A percentile compares a stretch with the other conserved stretches of the same genome.
phyloP scores from a whole-genome alignment of 2,113 vertebrate genomes.

The Craseonycteris thonglongyai region DNA sequence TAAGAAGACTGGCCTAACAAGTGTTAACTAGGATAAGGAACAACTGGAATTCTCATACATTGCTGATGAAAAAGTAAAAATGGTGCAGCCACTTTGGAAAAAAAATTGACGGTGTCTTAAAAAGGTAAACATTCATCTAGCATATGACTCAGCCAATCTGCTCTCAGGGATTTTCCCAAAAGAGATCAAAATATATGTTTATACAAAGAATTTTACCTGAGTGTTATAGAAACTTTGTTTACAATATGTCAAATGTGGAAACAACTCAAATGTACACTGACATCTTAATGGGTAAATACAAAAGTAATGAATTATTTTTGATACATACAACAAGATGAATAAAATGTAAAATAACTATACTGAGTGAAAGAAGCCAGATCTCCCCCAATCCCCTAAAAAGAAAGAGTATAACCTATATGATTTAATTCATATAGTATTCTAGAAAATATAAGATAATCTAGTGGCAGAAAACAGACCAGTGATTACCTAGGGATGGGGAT shows the following conservation, averaged over 20 bases:
- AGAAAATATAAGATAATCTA: neutral
- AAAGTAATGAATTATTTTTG: neutral
- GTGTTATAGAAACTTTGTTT: neutral
- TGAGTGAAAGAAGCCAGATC: neutral
- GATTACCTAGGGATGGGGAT: neutral
- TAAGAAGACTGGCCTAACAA: neutral
- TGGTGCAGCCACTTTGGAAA: neutral
- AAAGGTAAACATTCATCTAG: neutral
- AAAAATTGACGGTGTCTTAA: neutral
- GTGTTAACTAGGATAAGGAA: neutral
- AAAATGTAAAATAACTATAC: neutral
- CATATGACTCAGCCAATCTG: neutral
- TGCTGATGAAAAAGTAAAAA: neutral
- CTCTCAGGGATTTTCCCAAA: neutral
- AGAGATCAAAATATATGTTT: neutral
- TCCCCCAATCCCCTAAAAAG: neutral
- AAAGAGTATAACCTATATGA: neutral
- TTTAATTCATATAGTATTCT: neutral
- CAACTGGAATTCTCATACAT: neutral
- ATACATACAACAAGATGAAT: neutral
- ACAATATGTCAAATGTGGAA: neutral
- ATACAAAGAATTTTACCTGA: neutral
- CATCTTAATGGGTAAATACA: neutral
- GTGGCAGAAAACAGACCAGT: neutral
- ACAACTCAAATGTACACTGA: neutral